Evolutionary conservation across 2,888 invertebrate species (phyloP).

Genomic region (Argyra leucocephala): DNA sequence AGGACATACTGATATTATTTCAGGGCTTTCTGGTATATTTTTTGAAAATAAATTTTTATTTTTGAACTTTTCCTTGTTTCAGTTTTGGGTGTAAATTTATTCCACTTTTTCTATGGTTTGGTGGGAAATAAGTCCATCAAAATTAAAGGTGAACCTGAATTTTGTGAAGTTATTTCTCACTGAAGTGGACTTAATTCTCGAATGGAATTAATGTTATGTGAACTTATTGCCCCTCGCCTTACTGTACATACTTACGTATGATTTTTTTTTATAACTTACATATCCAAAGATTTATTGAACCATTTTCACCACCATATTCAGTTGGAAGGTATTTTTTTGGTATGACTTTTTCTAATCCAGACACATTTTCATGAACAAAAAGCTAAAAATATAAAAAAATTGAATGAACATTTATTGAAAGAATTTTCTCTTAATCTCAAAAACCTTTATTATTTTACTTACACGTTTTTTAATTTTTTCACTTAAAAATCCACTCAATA

Average conservation of each 20-base stretch:
- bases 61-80: too few relatives aligned
- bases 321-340: constrained; percentile 51
- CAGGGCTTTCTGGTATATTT: too few relatives aligned
- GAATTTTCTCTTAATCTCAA: background rate
- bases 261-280: constrained; percentile 14
- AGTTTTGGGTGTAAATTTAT: too few relatives aligned
- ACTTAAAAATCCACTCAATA: constrained; percentile 48
- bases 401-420: constrained; percentile 24
- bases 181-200: too few relatives aligned
- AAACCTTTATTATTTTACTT: constrained; percentile 28
- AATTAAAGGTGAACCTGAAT: too few relatives aligned
- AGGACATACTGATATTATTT: too few relatives aligned
- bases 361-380: constrained; percentile 18
- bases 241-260: constrained; percentile 1
- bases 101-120: too few relatives aligned
- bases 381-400: constrained; percentile 12
- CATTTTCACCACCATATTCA: constrained; percentile 56
- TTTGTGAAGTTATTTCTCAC: too few relatives aligned
- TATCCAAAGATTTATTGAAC: constrained; percentile 31
- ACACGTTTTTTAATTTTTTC: constrained; percentile 52
- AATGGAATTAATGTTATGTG: too few relatives aligned
- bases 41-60: too few relatives aligned
- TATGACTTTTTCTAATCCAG: constrained; percentile 39
- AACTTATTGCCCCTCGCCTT: too few relatives aligned
- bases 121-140: too few relatives aligned